Percentiles rank a stretch among this genome's conserved stretches.
These are phyloP conservation scores for Rhynchonycteris naso DNA, from an alignment of 2,797 vertebrate genomes.

Conservation along the genomic window DNA sequence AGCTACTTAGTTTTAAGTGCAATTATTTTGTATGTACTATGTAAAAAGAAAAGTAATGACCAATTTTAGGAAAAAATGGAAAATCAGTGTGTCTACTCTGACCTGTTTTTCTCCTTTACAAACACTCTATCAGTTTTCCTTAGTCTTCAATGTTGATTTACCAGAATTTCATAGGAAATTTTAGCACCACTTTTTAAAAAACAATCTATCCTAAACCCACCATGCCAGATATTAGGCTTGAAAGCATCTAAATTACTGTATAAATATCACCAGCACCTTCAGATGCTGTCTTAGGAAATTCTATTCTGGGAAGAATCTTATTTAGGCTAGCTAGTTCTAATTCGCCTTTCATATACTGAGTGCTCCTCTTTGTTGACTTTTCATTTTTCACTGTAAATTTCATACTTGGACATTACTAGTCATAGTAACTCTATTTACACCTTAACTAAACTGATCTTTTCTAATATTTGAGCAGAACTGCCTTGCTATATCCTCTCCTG, in stretches of 20 bases:
- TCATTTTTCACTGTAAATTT: neutral
- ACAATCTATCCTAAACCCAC: neutral
- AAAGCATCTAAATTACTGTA: neutral
- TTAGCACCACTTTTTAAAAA: neutral
- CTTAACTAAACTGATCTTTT: constrained; percentile 14
- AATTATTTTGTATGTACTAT: neutral
- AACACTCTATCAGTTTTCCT: constrained; percentile 40
- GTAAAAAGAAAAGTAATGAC: neutral
- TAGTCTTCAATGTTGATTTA: neutral
- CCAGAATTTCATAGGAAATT: neutral
- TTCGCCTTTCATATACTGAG: neutral
- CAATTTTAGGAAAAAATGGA: constrained; percentile 61
- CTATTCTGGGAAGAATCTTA: neutral
- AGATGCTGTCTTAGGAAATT: neutral
- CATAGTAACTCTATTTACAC: neutral
- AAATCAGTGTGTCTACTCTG: constrained; percentile 68
- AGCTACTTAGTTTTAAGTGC: neutral
- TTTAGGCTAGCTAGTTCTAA: neutral
- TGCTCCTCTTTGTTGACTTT: neutral
- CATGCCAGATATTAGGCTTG: neutral
- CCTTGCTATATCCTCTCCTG: neutral
- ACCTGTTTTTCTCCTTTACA: constrained; percentile 66
- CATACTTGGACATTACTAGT: neutral
- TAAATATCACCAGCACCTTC: neutral
- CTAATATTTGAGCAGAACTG: neutral